Percentiles rank a stretch among this genome's conserved stretches.
Conservation (phyloP, 2,797 vertebrate species). For the Bradypodion pumilum region DNA sequence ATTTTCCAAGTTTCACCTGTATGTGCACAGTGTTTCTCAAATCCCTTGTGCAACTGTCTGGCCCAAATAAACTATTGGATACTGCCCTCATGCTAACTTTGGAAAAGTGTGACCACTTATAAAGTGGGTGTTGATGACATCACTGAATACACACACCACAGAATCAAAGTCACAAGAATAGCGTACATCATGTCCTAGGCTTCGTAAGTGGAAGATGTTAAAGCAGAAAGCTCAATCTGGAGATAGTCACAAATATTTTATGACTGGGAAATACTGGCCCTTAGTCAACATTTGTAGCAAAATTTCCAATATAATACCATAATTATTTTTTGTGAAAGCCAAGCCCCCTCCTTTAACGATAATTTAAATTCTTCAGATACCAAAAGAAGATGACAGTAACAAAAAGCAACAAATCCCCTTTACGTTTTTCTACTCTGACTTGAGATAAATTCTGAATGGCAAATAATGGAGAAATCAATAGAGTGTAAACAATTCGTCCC, state of each 20-base stretch:
- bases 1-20: too few species aligned
- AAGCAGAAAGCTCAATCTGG: background rate
- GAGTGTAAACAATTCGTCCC: background rate
- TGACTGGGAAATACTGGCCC: background rate
- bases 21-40: too few species aligned
- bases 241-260: background rate
- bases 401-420: background rate
- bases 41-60: too few species aligned
- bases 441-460: background rate
- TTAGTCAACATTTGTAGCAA: background rate
- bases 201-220: background rate
- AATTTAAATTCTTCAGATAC: too few species aligned
- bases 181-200: background rate
- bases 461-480: slow-evolving; percentile 8
- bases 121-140: too few species aligned
- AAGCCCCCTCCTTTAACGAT: too few species aligned
- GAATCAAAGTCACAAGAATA: background rate
- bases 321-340: background rate
- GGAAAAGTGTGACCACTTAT: too few species aligned
- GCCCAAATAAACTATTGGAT: too few species aligned
- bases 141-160: too few species aligned
- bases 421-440: background rate
- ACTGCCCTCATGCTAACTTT: too few species aligned
- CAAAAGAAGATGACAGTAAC: background rate
- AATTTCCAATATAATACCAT: background rate